Conservation (phyloP, 2,888 invertebrate species). For the Spodoptera littoralis region DNA sequence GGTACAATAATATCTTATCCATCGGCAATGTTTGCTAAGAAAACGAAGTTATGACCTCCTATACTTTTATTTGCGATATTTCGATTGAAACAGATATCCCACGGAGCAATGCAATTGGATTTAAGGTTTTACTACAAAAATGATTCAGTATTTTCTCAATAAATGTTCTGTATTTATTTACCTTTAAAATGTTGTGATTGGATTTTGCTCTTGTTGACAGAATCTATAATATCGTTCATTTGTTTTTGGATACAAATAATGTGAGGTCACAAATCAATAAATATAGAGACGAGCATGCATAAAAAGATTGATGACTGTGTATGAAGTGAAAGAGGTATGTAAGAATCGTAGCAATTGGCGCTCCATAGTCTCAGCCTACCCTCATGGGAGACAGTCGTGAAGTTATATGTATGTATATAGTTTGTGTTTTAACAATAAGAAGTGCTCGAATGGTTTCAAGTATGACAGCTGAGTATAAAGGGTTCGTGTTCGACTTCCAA, state of each 20-base stretch:
- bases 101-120: conserved; percentile 25
- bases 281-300: too few species aligned
- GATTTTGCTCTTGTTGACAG: background rate
- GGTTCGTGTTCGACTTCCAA: too few species aligned
- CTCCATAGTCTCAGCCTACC: too few species aligned
- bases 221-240: background rate
- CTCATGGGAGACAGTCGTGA: too few species aligned
- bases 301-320: too few species aligned
- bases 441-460: too few species aligned
- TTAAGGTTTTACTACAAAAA: conserved; percentile 2
- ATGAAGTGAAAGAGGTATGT: too few species aligned
- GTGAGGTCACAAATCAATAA: background rate
- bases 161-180: conserved; percentile 4
- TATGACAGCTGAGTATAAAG: too few species aligned
- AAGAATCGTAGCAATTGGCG: too few species aligned
- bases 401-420: too few species aligned
- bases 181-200: background rate
- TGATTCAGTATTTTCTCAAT: conserved; percentile 4
- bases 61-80: conserved; percentile 27
- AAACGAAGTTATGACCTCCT: conserved; percentile 18
- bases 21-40: conserved; percentile 19
- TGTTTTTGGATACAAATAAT: background rate
- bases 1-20: conserved; percentile 11
- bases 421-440: too few species aligned
- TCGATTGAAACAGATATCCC: conserved; percentile 25